Percentiles rank a stretch among this genome's conserved stretches.
These are phyloP conservation scores for Philereme transversata DNA, from an alignment of 2,888 invertebrate species.

Conservation along the genomic window DNA sequence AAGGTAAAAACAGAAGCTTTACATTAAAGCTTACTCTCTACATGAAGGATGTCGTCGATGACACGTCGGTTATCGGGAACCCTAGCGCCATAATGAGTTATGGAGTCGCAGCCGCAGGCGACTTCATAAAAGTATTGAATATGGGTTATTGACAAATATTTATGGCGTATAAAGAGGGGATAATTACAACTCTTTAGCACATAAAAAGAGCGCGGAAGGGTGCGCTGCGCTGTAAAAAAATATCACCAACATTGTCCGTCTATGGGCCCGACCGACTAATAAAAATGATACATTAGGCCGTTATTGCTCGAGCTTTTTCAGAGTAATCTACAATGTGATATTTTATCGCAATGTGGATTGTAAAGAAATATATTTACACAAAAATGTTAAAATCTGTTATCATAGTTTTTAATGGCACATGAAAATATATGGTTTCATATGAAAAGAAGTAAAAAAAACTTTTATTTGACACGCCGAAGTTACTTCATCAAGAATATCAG, in stretches of 20 bases:
- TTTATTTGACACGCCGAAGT: too few species aligned
- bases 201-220: conserved; percentile 78
- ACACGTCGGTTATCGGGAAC: conserved; percentile 63
- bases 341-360: conserved; percentile 17
- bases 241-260: conserved; percentile 71
- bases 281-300: conserved; percentile 55
- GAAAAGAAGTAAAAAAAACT: too few species aligned
- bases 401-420: too few species aligned
- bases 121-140: conserved; percentile 80
- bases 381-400: too few species aligned
- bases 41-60: conserved; percentile 61
- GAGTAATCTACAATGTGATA: conserved; percentile 24
- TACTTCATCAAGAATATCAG: too few species aligned
- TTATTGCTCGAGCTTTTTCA: conserved; percentile 31
- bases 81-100: conserved; percentile 76
- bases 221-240: conserved; percentile 73
- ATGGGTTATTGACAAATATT: conserved; percentile 83
- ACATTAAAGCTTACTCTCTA: conserved; percentile 39
- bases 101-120: conserved; percentile 73
- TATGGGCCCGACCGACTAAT: conserved; percentile 56
- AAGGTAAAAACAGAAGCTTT: conserved; percentile 3
- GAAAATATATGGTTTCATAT: too few species aligned
- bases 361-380: too few species aligned
- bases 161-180: conserved; percentile 82
- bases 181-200: conserved; percentile 83